Base-by-base conservation (phyloP, 2,113 vertebrate species). In the Microcebus murinus region DNA sequence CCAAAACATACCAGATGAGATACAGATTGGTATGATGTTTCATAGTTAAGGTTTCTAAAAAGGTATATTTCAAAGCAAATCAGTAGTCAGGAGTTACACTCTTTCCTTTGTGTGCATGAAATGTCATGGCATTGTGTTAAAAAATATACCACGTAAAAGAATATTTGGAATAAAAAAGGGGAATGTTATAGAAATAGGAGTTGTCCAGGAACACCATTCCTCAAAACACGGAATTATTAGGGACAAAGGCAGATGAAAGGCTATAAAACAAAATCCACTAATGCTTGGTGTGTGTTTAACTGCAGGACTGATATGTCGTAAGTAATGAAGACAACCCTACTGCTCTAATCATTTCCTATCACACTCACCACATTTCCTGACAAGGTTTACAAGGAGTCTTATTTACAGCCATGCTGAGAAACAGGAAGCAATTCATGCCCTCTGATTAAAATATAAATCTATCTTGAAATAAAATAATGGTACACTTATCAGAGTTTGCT, bases 371-470 rank as follows among this genome's bases (percentile, higher is more conserved):
- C 36, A 52, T n/a, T 87, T 10, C 57, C 50, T 85, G 50, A 91
- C 42, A 92, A 70, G 52, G 80, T 83, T 94, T 94, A 63, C 18
- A 84, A 70, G 80, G 65, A 95, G 42, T 80, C 84, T 96, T 92
- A 85, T 81, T 96, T 90, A 95, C 65, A 90, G 71, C 39, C 39
- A 65, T 17, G 11, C 42, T 39, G 63, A 90, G 73, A 67, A 98
- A 93, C 39, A 97, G 95, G 90, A 95, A 98, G 90, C 76, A 76
- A 84, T 96, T 89, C n/a, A 85, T 92, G 59, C 81, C 45, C 52
- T 85, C 59, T 96, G 84, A 95, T 97, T 96, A 97, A 96, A 95
- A 87, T 87, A 90, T 77, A 92, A 95, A 91, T 90, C 73, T 50
- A 77, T 86, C 76, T 81, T 93, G 83, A 97, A 92, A 73, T 36